phyloP scores from a whole-genome alignment of 2,888 invertebrate genomes.

The Eilema sororculum region DNA sequence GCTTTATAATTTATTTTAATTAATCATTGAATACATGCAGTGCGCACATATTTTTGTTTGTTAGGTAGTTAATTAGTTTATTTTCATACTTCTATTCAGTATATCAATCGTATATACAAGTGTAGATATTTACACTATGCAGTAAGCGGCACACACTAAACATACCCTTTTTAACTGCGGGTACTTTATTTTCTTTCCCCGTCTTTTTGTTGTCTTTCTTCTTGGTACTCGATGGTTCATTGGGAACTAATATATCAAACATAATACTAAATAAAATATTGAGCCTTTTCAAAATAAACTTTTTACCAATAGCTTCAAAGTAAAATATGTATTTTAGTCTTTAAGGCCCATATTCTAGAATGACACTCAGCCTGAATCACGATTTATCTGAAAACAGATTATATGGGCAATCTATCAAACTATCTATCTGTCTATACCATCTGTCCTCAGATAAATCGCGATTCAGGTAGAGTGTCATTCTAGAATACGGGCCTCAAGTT shows the following conservation, averaged over 20 bases:
- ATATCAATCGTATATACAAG: conserved; percentile 12
- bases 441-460: too few relatives aligned
- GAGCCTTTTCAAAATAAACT: background rate
- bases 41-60: conserved; percentile 36
- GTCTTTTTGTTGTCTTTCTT: conserved; percentile 79
- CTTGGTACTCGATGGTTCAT: conserved; percentile 69
- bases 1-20: conserved; percentile 7
- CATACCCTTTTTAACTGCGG: conserved; percentile 80
- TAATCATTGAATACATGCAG: conserved; percentile 36
- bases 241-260: conserved; percentile 65
- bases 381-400: too few relatives aligned
- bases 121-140: conserved; percentile 29
- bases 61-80: conserved; percentile 4
- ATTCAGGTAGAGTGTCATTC: too few relatives aligned
- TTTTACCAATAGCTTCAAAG: background rate
- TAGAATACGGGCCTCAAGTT: too few relatives aligned
- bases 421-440: too few relatives aligned
- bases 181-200: conserved; percentile 79
- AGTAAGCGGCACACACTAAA: conserved; percentile 60
- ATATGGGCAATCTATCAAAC: too few relatives aligned
- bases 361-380: too few relatives aligned
- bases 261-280: conserved; percentile 24
- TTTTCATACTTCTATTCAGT: conserved; percentile 27
- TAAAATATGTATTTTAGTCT: too few relatives aligned
- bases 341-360: too few relatives aligned